These are phyloP conservation scores for Forbesichthys agassizii DNA, from an alignment of 2,113 vertebrate genomes.

Conservation along the genomic window DNA sequence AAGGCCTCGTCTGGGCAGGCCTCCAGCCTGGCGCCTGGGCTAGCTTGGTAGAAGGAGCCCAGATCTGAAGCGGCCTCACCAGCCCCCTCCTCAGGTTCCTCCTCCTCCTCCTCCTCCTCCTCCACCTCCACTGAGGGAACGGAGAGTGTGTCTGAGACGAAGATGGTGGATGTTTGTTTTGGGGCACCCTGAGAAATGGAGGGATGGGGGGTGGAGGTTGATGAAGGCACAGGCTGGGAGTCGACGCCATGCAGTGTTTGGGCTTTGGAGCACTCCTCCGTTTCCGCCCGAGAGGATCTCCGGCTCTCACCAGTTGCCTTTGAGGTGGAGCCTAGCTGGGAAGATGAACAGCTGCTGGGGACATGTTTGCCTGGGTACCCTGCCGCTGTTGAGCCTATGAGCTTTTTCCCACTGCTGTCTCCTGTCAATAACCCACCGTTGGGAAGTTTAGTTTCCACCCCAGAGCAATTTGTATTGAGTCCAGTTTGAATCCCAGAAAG, in stretches of 20 bases:
- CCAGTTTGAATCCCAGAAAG: neutral
- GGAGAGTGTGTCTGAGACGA: neutral
- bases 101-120: neutral
- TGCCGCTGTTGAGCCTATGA: neutral
- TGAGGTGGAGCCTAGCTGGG: neutral
- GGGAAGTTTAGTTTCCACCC: neutral
- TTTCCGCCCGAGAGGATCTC: neutral
- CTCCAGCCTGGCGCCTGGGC: conserved; percentile 12
- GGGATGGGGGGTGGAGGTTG: neutral
- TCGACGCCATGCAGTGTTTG: neutral
- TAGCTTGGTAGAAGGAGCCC: neutral
- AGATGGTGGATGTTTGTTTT: neutral
- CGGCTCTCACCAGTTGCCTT: neutral
- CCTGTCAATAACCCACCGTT: neutral
- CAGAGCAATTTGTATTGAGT: neutral
- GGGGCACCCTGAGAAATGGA: neutral
- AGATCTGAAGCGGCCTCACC: neutral
- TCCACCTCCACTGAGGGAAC: neutral
- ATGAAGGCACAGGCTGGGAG: neutral
- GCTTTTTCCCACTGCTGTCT: neutral
- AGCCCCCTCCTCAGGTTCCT: neutral
- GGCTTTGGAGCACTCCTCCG: neutral
- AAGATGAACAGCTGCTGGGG: neutral
- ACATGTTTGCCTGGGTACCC: neutral
- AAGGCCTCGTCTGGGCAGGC: conserved; percentile 1